These are phyloP conservation scores for Hypocryptadius cinnamomeus DNA, from an alignment of 2,113 vertebrate species.

Conservation along the genomic window DNA sequence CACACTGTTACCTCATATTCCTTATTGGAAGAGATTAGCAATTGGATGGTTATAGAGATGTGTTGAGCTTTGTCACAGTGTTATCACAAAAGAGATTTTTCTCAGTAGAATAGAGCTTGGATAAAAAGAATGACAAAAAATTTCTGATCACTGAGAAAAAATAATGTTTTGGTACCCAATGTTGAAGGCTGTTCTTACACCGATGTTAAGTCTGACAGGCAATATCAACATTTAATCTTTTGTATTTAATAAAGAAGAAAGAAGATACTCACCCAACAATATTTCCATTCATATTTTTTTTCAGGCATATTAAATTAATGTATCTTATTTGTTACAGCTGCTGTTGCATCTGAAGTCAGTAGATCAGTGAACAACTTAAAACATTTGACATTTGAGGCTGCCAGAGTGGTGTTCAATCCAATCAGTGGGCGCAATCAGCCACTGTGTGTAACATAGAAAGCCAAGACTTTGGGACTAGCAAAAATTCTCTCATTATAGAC, in stretches of 20 bases:
- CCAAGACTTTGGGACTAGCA: background rate
- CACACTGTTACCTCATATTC: background rate
- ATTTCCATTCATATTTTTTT: background rate
- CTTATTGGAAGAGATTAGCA: background rate
- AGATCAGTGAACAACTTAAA: background rate
- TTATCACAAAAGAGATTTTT: background rate
- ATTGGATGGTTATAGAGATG: background rate
- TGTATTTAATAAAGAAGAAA: background rate
- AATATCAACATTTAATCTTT: background rate
- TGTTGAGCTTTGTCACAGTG: background rate
- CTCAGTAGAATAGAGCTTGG: background rate
- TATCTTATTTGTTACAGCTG: background rate
- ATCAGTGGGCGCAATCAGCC: background rate
- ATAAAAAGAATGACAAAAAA: background rate
- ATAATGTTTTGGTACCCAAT: background rate
- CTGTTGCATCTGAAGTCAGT: background rate
- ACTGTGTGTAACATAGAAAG: background rate
- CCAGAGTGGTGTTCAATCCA: background rate
- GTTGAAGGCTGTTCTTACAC: background rate
- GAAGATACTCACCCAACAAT: background rate
- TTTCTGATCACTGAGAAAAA: background rate
- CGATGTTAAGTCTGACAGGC: background rate
- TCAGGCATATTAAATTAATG: rapidly evolving
- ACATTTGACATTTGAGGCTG: background rate
- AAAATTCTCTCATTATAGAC: background rate